Conservation (phyloP, 2,797 vertebrate species). For the Ispidina lecontei region DNA sequence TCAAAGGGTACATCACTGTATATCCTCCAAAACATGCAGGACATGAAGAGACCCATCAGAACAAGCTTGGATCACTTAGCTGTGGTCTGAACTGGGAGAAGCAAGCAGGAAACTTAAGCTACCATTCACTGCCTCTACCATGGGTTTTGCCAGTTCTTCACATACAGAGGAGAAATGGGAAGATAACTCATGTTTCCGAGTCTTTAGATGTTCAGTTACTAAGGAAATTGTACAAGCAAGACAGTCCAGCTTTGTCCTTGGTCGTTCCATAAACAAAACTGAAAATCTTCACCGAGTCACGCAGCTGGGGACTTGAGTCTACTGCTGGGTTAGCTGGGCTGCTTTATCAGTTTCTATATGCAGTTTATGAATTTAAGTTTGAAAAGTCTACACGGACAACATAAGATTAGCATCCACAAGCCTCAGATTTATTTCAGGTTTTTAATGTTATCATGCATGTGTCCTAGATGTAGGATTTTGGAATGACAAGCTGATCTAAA, state of each 20-base stretch:
- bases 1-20: not conserved
- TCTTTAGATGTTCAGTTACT: not conserved
- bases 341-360: not conserved
- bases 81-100: not conserved
- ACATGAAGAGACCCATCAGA: not conserved
- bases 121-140: not conserved
- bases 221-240: not conserved
- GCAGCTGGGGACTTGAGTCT: not conserved
- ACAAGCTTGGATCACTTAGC: not conserved
- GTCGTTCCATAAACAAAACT: not conserved
- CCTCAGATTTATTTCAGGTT: constrained; percentile 2
- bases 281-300: not conserved
- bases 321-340: not conserved
- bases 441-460: constrained; percentile 8
- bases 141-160: not conserved
- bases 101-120: not conserved
- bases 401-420: constrained; percentile 11
- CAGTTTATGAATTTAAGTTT: not conserved
- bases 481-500: not conserved
- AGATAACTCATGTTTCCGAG: not conserved
- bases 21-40: not conserved
- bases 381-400: not conserved
- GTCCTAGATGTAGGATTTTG: constrained; percentile 12
- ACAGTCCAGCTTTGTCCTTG: not conserved
- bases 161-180: not conserved